Evolutionary conservation across 1,140 invertebrate species (phyloP).

Genomic region (Ceratosolen solmsi): DNA sequence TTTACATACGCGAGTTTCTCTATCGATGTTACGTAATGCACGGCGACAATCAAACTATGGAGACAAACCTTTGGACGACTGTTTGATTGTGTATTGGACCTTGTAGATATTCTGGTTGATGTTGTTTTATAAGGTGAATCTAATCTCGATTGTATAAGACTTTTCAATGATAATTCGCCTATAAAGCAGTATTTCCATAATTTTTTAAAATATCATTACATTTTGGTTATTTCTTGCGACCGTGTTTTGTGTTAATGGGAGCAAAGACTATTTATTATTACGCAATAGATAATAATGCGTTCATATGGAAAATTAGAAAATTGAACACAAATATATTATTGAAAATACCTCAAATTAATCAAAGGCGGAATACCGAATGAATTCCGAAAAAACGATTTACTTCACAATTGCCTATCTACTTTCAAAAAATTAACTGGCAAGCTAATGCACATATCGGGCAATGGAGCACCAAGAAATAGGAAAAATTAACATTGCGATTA

Average conservation of each 20-base stretch:
- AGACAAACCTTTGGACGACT: neutral
- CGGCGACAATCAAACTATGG: neutral
- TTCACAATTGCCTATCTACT: too few species aligned
- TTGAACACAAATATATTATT: too few species aligned
- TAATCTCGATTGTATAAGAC: conserved; percentile 6
- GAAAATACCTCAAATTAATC: too few species aligned
- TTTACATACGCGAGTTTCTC: neutral
- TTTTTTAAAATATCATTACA: neutral
- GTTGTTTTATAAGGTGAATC: neutral
- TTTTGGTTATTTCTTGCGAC: neutral
- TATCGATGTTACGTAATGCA: neutral
- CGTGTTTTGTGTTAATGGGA: neutral
- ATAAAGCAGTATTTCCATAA: neutral
- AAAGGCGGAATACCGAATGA: too few species aligned
- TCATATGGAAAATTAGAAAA: neutral
- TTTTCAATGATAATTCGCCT: neutral
- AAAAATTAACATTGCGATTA: neutral
- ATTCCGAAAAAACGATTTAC: too few species aligned
- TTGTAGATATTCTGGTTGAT: neutral
- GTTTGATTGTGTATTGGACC: neutral
- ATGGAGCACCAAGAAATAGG: neutral
- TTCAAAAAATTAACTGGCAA: too few species aligned
- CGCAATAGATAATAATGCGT: neutral
- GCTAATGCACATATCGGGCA: too few species aligned
- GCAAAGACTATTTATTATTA: neutral